Evolutionary conservation across 2,888 invertebrate genomes (phyloP), one percentile per base, ranked within the genome.

Genomic region (Cryptus armator): DNA sequence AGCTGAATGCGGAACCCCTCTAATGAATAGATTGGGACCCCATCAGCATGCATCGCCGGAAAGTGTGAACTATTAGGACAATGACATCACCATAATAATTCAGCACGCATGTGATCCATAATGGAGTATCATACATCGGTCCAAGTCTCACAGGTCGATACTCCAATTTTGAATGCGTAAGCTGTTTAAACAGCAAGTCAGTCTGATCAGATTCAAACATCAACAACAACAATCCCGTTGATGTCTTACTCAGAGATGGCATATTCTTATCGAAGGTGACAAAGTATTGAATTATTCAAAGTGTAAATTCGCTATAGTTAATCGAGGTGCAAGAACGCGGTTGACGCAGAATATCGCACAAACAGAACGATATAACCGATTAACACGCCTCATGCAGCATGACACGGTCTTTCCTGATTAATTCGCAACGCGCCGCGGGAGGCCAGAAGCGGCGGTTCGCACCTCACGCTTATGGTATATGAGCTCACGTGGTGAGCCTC

Each of bases 381-480:
- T 48, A 48, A 48, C 48, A 70, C 84, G 81, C 59, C 66, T 76
- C 72, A 10, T 62, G 85, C 74, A 43, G 81, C 71, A 37, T 62
- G 82, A 71, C 79, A 80, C 76, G 76, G 79, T 82, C 79, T 85
- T 82, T 85, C 85, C 75, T 82, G 82, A 82, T 80, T 82, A 85
- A 82, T 82, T 85, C 75, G 75, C 64, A 79, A 70, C 71, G 85
- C 67, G 62, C 32, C 44, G 84, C 37, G 79, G 56, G 24, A 71
- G 56, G 64, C 74, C 78, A 29, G 59, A 62, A 62, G 74, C 81
- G 71, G 51, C 19, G 59, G 29, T 59, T 51, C 84, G 56, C 80
- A 48, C 81, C 71, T 48, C 46, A 43, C 64, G 53, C 68, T 81
- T 48, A 59, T 44, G 67, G 68, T 16, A 64, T 68, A 81, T 82